These are phyloP conservation scores for Nicator chloris DNA, from an alignment of 2,113 vertebrate genomes.

Conservation along the genomic window DNA sequence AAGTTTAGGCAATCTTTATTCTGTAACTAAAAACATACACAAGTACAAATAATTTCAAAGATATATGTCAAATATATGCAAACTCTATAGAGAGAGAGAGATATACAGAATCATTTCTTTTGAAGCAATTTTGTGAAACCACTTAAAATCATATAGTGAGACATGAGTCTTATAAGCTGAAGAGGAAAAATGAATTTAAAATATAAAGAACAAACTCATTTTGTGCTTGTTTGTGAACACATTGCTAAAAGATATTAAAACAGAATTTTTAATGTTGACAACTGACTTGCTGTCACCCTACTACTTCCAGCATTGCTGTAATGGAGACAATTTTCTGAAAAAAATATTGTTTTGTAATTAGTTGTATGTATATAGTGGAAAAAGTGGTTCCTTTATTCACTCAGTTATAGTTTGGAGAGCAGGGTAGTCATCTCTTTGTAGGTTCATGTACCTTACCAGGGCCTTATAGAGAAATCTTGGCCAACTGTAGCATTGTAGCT, in stretches of 20 bases:
- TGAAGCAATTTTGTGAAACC: not conserved
- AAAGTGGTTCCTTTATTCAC: not conserved
- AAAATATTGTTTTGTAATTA: not conserved
- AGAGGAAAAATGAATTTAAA: not conserved
- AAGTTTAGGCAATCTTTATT: not conserved
- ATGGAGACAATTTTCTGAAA: not conserved
- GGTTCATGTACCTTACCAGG: not conserved
- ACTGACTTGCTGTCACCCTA: not conserved
- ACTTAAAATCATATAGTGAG: not conserved
- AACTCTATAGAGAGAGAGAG: too few relatives aligned
- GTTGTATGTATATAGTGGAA: not conserved
- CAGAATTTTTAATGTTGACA: not conserved
- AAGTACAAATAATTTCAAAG: not conserved
- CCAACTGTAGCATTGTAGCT: not conserved
- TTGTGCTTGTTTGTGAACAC: not conserved
- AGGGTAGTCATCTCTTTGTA: not conserved
- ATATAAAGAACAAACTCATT: not conserved
- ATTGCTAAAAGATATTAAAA: not conserved
- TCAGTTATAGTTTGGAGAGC: rapidly evolving
- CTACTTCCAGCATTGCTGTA: not conserved
- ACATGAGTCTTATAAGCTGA: not conserved
- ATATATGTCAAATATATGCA: not conserved
- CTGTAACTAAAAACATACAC: not conserved
- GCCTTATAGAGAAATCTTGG: not conserved
- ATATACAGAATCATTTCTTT: not conserved